Evolutionary conservation across 2,113 vertebrate genomes (phyloP).

Genomic region (Entelurus aequoreus): DNA sequence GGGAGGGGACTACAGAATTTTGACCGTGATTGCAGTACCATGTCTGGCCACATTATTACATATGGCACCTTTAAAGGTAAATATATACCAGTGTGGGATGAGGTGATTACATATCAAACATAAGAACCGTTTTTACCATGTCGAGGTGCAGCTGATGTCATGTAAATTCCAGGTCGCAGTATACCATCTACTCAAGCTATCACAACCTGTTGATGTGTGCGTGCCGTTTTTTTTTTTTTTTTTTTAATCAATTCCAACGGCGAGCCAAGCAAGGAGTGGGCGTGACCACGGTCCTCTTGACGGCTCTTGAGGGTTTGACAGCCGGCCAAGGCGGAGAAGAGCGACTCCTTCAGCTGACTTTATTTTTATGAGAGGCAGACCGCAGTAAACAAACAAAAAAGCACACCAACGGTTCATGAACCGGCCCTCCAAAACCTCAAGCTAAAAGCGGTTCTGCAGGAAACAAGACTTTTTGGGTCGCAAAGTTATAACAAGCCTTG

Average conservation of each 20-base stretch:
- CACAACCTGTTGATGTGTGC: slow-evolving; percentile 67
- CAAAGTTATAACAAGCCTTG: slow-evolving; percentile 9
- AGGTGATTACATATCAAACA: not conserved
- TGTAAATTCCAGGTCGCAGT: slow-evolving; percentile 46
- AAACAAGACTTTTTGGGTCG: slow-evolving; percentile 20
- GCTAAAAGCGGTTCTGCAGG: slow-evolving; percentile 24
- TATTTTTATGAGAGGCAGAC: slow-evolving; percentile 73
- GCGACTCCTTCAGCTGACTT: slow-evolving; percentile 58
- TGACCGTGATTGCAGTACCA: too few relatives aligned
- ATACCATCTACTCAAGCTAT: slow-evolving; percentile 52
- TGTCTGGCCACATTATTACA: too few relatives aligned
- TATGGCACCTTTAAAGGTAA: too few relatives aligned
- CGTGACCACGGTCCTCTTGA: slow-evolving; percentile 46
- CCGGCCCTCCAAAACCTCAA: slow-evolving; percentile 49
- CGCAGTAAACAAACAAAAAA: slow-evolving; percentile 76
- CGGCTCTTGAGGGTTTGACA: slow-evolving; percentile 56
- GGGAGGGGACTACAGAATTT: too few relatives aligned
- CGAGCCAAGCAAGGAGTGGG: slow-evolving; percentile 51
- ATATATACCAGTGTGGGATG: too few relatives aligned
- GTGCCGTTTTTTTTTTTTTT: slow-evolving; percentile 56
- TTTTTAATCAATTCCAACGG: slow-evolving; percentile 57
- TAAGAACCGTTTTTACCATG: slow-evolving; percentile 24
- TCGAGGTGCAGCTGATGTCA: slow-evolving; percentile 52
- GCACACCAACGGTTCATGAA: slow-evolving; percentile 63
- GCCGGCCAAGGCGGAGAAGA: slow-evolving; percentile 40